Base-by-base conservation (phyloP, 37 sponge, comb jelly and placozoan genomes). In the Haliclona indistincta region DNA sequence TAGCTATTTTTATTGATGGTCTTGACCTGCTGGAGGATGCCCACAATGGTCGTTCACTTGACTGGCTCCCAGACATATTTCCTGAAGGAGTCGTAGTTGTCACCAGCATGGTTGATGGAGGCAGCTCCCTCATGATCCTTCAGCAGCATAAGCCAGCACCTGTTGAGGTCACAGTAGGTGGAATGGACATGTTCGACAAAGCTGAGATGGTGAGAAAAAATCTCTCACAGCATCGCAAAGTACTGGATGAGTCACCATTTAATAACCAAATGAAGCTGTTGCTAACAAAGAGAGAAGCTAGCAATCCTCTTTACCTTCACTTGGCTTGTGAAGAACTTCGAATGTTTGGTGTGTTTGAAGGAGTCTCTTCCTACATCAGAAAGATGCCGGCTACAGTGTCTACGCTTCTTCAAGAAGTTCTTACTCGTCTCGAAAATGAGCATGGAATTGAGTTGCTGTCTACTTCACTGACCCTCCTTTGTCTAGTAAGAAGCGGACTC, bases 221-320 rank as follows among this genome's bases (percentile, higher is more conserved):
- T 39, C 84, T 99, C 40, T 68, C 81, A 26, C 69, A 73, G 23
- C 84, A 95, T 64, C 84, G 94, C n/a, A 99, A 99, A 70, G 77
- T 62, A 36, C 84, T 99, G 34, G 96, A 99, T 25, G 99, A 99
- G 72, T 87, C 89, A 20, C 85, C 94, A 17, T 99, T 99, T 83
- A 95, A 93, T 71, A 95, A 93, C 78, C 97, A 99, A 71, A 85
- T 96, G 97, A 89, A 93, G 44, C 71, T 99, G 13, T 84, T 99
- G 28, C 83, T 99, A 22, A 89, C 88, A 65, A 99, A 99, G 90
- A 93, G 86, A 63, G 99, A 95, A 20, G 90, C 99, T 1, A 70
- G 38, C 51, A 95, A 85, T 38, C 99, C 99, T 68, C 89, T 95
- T 26, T 99, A 84, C 65, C 86, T 99, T 15, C 86, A 85, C 56